Percentiles rank a stretch among this genome's conserved stretches.
Evolutionary conservation across 2,113 vertebrate species (phyloP).

Genomic region (Carassius auratus): DNA sequence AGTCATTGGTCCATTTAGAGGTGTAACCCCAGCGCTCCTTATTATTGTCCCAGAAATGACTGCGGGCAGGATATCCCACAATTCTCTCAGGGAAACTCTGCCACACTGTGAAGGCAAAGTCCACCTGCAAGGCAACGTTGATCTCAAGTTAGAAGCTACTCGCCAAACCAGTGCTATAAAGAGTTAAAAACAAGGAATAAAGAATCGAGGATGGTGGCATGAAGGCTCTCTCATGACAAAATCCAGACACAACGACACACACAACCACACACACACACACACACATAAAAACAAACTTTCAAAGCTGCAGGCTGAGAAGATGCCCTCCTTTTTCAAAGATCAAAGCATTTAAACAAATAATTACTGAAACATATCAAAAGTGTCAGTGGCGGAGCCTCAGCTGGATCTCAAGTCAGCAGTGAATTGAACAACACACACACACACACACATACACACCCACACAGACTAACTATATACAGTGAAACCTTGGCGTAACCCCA

Average conservation of each 20-base stretch:
- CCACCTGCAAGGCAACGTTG: conserved; percentile 78
- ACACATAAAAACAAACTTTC: conserved; percentile 41
- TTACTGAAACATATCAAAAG: conserved; percentile 65
- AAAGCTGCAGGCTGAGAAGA: conserved; percentile 20
- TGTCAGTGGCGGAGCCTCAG: conserved; percentile 24
- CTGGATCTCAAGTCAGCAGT: conserved; percentile 47
- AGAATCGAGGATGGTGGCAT: neutral
- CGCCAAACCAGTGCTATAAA: neutral
- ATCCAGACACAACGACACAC: conserved; percentile 38
- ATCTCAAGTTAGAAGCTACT: neutral
- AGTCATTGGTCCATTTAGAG: conserved; percentile 99
- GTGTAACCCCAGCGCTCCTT: conserved; percentile 99
- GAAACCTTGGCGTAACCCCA: conserved; percentile 9
- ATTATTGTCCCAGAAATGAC: conserved; percentile 99
- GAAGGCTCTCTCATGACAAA: conserved; percentile 5
- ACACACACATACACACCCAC: conserved; percentile 10
- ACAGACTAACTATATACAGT: neutral
- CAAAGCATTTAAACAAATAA: conserved; percentile 72
- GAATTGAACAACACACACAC: conserved; percentile 46
- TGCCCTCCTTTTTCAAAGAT: conserved; percentile 57
- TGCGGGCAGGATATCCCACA: conserved; percentile 96
- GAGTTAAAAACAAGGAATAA: neutral
- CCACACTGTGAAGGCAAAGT: conserved; percentile 99
- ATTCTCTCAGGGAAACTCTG: conserved; percentile 98
- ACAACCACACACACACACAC: conserved; percentile 44